A percentile compares a stretch with the other conserved stretches of the same genome.
Evolutionary conservation across 2,797 vertebrate species (phyloP).

Genomic region (Australoheros facetus): DNA sequence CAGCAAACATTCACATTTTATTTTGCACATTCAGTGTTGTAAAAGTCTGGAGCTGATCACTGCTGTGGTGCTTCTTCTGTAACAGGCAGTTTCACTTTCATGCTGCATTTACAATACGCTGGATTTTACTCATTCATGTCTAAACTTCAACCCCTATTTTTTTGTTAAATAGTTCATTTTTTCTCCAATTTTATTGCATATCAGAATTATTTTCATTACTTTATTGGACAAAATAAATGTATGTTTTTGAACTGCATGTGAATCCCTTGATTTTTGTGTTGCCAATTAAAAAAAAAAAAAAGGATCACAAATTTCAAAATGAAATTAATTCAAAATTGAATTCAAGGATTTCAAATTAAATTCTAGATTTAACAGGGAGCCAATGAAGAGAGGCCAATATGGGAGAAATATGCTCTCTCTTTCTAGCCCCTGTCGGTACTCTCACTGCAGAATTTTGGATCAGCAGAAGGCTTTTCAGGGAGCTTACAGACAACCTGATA

Average conservation of each 20-base stretch:
- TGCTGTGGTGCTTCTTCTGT: conserved; percentile 16
- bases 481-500: too few relatives aligned
- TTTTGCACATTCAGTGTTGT: conserved; percentile 12
- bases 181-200: conserved; percentile 12
- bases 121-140: not conserved
- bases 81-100: conserved; percentile 13
- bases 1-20: not conserved
- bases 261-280: not conserved
- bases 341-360: too few relatives aligned
- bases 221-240: conserved; percentile 3
- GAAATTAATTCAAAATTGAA: not conserved
- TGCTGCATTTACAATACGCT: not conserved
- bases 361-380: too few relatives aligned
- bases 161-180: conserved; percentile 26
- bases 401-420: too few relatives aligned
- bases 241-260: not conserved
- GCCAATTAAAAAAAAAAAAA: conserved; percentile 7
- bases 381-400: too few relatives aligned
- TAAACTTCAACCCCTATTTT: conserved; percentile 16
- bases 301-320: not conserved
- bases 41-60: not conserved
- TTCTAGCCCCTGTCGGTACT: too few relatives aligned
- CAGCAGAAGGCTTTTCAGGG: too few relatives aligned
- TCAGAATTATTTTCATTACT: conserved; percentile 12
- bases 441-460: too few relatives aligned